These are phyloP conservation scores for Acronicta alni DNA, from an alignment of 2,888 invertebrate species.

Conservation along the genomic window DNA sequence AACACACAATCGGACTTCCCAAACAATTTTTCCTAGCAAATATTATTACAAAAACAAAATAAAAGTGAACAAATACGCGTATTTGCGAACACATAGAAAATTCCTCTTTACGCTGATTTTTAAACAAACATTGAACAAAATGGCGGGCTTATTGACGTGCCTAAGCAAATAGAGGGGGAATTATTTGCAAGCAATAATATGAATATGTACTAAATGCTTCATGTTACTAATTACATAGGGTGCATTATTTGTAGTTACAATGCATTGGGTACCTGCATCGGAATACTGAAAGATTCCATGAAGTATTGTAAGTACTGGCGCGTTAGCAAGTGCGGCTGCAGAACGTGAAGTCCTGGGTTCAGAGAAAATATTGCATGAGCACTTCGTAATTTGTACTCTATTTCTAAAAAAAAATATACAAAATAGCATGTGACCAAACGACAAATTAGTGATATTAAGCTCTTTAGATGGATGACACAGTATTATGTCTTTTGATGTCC, in stretches of 20 bases:
- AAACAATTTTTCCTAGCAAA: conserved; percentile 33
- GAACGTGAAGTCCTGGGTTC: no score
- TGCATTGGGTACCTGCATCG: conserved; percentile 6
- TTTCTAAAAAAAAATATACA: no score
- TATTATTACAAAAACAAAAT: conserved; percentile 51
- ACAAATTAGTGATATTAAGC: no score
- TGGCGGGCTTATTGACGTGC: conserved; percentile 69
- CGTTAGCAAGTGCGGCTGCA: no score
- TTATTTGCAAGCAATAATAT: conserved; percentile 68
- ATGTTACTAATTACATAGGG: conserved; percentile 63
- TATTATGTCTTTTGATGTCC: no score
- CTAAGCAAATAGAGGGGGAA: conserved; percentile 74
- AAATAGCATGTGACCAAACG: no score
- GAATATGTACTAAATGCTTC: conserved; percentile 55
- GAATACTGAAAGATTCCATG: neutral
- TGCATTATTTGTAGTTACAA: conserved; percentile 14
- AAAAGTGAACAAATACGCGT: conserved; percentile 45
- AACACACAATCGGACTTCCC: conserved; percentile 24
- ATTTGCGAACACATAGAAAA: conserved; percentile 60
- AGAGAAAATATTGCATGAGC: no score
- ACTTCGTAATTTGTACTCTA: no score
- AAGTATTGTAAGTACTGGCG: no score
- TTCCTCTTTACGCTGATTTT: conserved; percentile 69
- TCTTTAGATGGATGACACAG: no score
- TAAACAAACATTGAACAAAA: conserved; percentile 67